Evolutionary conservation across 2,888 invertebrate species (phyloP).

Genomic region (Drosophila parthenogenetica): DNA sequence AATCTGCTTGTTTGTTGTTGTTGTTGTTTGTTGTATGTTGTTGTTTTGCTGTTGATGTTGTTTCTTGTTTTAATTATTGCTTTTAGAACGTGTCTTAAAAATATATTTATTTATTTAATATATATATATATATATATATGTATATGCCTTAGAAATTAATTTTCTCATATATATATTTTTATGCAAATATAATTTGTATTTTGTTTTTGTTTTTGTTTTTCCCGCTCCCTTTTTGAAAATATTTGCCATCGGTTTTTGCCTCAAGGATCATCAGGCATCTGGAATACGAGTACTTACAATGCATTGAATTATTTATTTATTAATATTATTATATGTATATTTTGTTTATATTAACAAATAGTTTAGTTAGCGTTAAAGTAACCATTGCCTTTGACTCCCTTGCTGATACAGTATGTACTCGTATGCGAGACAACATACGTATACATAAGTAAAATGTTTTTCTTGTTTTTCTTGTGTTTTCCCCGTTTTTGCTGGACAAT

Average conservation of each 20-base stretch:
- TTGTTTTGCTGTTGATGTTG: conserved; percentile 32
- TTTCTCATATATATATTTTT: conserved; percentile 48
- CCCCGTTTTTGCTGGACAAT: conserved; percentile 30
- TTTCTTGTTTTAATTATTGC: conserved; percentile 84
- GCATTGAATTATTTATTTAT: conserved; percentile 14
- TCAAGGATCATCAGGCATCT: conserved; percentile 24
- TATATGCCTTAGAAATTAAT: conserved; percentile 58
- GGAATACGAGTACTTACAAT: conserved; percentile 32
- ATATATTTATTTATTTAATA: conserved; percentile 64
- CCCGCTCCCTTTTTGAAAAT: conserved; percentile 39
- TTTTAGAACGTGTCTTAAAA: conserved; percentile 85
- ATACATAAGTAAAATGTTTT: conserved; percentile 53
- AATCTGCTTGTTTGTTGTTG: conserved; percentile 39
- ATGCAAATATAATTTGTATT: conserved; percentile 74
- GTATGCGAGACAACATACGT: conserved; percentile 23
- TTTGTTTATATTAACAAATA: conserved; percentile 55
- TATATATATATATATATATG: conserved; percentile 52
- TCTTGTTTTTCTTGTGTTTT: not conserved
- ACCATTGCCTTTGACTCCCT: conserved; percentile 64
- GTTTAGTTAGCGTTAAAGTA: conserved; percentile 62
- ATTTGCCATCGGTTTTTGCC: conserved; percentile 20
- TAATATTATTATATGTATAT: conserved; percentile 25
- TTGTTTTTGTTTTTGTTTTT: conserved; percentile 22
- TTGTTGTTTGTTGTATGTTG: conserved; percentile 21
- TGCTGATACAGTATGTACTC: conserved; percentile 40